A percentile compares a stretch with the other conserved stretches of the same genome.
Evolutionary conservation across 2,888 invertebrate genomes (phyloP).

Genomic region (Drosophila prostipennis): DNA sequence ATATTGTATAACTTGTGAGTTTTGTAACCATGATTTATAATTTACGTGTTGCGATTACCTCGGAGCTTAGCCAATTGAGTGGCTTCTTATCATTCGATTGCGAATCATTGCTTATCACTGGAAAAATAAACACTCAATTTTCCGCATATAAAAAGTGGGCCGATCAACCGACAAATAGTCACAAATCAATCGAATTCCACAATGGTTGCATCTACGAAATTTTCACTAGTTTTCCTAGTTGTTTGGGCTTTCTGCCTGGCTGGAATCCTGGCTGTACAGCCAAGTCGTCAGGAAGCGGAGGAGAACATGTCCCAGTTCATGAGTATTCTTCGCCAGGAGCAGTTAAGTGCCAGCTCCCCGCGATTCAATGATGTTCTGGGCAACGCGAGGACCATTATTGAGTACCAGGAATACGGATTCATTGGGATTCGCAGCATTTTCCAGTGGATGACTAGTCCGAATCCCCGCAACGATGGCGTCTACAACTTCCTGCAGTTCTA

Average conservation of each 20-base stretch:
- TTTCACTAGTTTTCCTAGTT: background rate
- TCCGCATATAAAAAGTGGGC: constrained; percentile 8
- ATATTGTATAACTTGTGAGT: background rate
- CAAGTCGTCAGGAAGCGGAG: constrained; percentile 13
- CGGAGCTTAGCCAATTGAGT: background rate
- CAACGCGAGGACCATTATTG: constrained; percentile 20
- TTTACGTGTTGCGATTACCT: background rate
- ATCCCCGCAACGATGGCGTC: constrained; percentile 26
- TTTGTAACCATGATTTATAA: background rate
- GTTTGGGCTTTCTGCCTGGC: background rate
- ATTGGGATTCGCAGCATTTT: constrained; percentile 21
- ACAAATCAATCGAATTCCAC: constrained; percentile 20
- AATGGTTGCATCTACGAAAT: constrained; percentile 8
- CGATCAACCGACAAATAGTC: background rate
- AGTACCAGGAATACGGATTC: constrained; percentile 24
- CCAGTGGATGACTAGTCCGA: constrained; percentile 31
- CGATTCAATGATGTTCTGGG: constrained; percentile 30
- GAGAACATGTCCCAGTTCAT: constrained; percentile 24
- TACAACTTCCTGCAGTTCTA: constrained; percentile 39
- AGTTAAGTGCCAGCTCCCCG: background rate
- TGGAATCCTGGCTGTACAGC: background rate
- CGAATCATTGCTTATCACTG: constrained; percentile 11
- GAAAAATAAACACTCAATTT: constrained; percentile 15
- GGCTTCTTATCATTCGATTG: constrained; percentile 17
- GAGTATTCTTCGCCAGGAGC: constrained; percentile 10